Evolutionary conservation across 2,797 vertebrate genomes (phyloP), one percentile per base, ranked within the genome.

Genomic region (Cetoscarus ocellatus): DNA sequence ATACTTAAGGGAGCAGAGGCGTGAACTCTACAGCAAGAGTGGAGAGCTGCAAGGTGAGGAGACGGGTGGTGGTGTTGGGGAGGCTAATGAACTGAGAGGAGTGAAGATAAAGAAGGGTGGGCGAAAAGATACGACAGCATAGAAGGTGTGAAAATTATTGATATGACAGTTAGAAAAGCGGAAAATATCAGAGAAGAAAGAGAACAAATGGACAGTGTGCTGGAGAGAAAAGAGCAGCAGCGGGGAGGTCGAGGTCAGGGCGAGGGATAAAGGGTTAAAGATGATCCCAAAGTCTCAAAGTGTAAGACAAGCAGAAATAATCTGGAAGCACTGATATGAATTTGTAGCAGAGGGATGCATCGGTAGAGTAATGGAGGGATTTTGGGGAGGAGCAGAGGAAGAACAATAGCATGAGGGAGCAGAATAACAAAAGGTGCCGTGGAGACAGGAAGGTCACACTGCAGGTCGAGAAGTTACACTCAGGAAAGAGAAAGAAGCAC

Each of bases 11-110:
- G 98, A 99, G 84, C 98, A 99, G 94, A 93, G 98, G 45, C 88
- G 97, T 81, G 98, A 99, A 71, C 95, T 99, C 14, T 99, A 99
- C 92, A 99, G 97, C 92, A 95, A 97, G 83, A 98, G 97, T 12
- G 98, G 98, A 73, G 97, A 99, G 79, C 95, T 99, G 57, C 97
- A 98, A 96, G 98, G 98, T 99, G 87, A 93, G 84, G 38, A 70
- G 35, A 27, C 27, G 27, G 27, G 27, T 4, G 27, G 45, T 14
- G 44, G 44, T 7, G 51, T 50, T 6, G 5, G 48, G 57, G 38
- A 50, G 47, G 63, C 8, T 34, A 5, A 39, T 34, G 44, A 11
- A 50, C 68, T 34, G 35, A 35, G 54, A 14, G 57, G 70, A 67
- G 53, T 36, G 43, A 34, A 35, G 47, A 60, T 13, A 15, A 56